Base-by-base conservation (phyloP, 2,113 vertebrate species). In the Eubucco bourcierii region DNA sequence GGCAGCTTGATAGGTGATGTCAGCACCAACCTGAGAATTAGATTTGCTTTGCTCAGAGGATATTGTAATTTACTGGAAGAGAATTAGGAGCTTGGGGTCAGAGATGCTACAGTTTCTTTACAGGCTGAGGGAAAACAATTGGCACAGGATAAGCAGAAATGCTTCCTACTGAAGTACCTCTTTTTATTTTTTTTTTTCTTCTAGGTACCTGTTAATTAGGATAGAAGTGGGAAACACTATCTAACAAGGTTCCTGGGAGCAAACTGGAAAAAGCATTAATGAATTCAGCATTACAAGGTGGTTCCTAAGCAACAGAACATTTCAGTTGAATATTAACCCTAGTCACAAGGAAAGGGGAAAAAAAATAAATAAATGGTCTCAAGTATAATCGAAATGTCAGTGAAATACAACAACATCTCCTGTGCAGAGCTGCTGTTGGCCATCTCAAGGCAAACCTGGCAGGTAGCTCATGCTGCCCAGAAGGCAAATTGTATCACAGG, bases 281-380 rank as follows among this genome's bases (percentile, higher is more conserved):
- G 94, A 96, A 96, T 96, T 97, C 87, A 91, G 78, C 90, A 91
- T 96, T 96, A 91, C 4, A 4, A 71, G 95, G 92, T 85, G 93
- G 97, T 97, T 97, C 96, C 97, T 88, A 97, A 96, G 97, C 97
- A 98, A 97, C 97, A 25, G 60, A 95, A 94, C 78, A 93, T 96
- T 96, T 91, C 88, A 89, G 78, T 14, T 70, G 95, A 96, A 90
- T 93, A 93, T 97, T 95, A 94, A 95, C 87, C 85, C 71, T 89
- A 88, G 93, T 94, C 91, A 91, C 77, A 92, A 92, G 90, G 75
- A 91, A 75, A 85, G 44, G 7, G 16, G 31, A 85, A 58, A 85
- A 64, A 72, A 76, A 70, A 16, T 18, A 46, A 15, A 16, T 7
- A 44, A 44, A 44, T 10, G 23, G 61, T 80, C 83, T 90, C 75